Conservation (phyloP, 1,140 invertebrate species). For the Colletes gigas region DNA sequence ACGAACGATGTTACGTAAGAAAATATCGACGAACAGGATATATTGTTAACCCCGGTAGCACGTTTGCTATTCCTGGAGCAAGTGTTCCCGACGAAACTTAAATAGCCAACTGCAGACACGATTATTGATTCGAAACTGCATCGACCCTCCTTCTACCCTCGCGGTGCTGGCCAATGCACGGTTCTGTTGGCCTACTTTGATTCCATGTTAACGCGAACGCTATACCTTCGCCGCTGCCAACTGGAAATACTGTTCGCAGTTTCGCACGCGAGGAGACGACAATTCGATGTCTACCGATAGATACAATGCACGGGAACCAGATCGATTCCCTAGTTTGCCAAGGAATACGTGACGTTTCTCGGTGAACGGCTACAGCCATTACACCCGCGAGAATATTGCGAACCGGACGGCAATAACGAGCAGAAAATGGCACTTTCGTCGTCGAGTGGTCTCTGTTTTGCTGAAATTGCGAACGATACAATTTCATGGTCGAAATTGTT, state of each 20-base stretch:
- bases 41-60: not conserved
- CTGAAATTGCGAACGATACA: not conserved
- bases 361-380: not conserved
- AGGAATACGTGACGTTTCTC: slow-evolving; percentile 11
- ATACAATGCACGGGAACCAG: not conserved
- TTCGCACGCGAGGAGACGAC: not conserved
- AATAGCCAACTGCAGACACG: slow-evolving; percentile 47
- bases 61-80: slow-evolving; percentile 5
- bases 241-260: not conserved
- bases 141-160: slow-evolving; percentile 56
- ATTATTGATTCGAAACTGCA: slow-evolving; percentile 70
- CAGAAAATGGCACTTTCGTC: not conserved
- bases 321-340: slow-evolving; percentile 3
- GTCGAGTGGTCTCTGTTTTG: not conserved
- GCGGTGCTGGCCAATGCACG: slow-evolving; percentile 49
- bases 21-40: not conserved
- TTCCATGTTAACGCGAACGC: slow-evolving; percentile 15
- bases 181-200: slow-evolving; percentile 70
- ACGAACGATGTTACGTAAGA: not conserved
- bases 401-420: not conserved
- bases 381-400: not conserved
- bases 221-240: not conserved
- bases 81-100: slow-evolving; percentile 39
- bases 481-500: no score
- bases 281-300: not conserved